Percentiles rank a stretch among this genome's conserved stretches.
Conservation (phyloP, 2,888 invertebrate genomes). For the Apamea crenata region DNA sequence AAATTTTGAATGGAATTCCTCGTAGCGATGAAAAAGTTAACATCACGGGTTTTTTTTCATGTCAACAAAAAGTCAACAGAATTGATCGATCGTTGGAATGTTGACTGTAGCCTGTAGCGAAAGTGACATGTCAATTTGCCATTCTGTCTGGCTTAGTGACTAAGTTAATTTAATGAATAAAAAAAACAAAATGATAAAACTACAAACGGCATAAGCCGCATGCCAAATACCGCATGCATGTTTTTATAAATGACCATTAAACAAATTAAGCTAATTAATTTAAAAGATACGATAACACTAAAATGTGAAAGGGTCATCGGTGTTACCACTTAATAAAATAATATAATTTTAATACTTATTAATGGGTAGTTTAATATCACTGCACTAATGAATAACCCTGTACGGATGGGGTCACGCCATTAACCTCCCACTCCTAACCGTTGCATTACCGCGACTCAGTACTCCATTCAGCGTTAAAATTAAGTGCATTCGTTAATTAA, state of each 20-base stretch:
- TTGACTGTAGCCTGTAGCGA: conserved; percentile 29
- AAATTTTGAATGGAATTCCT: conserved; percentile 10
- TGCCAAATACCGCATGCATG: no score
- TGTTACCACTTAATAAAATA: conserved; percentile 34
- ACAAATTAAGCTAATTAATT: conserved; percentile 8
- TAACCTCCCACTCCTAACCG: conserved; percentile 66
- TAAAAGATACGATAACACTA: conserved; percentile 20
- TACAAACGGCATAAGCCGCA: neutral
- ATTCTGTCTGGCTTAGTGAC: conserved; percentile 13
- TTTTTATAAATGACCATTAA: neutral
- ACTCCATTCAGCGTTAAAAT: conserved; percentile 23
- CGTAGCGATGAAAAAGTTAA: neutral
- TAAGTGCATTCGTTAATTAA: conserved; percentile 34
- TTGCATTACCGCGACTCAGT: conserved; percentile 25
- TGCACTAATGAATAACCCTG: conserved; percentile 51
- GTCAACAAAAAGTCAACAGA: neutral
- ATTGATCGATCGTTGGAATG: conserved; percentile 12
- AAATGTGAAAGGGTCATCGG: conserved; percentile 54
- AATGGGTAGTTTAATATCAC: conserved; percentile 29
- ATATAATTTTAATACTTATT: neutral
- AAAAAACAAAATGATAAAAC: neutral
- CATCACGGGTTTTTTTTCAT: neutral
- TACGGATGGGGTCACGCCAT: conserved; percentile 70
- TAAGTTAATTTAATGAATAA: neutral
- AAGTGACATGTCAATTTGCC: conserved; percentile 35